A percentile compares a stretch with the other conserved stretches of the same genome.
Conservation (phyloP, 2,888 invertebrate species). For the Acronicta psi region DNA sequence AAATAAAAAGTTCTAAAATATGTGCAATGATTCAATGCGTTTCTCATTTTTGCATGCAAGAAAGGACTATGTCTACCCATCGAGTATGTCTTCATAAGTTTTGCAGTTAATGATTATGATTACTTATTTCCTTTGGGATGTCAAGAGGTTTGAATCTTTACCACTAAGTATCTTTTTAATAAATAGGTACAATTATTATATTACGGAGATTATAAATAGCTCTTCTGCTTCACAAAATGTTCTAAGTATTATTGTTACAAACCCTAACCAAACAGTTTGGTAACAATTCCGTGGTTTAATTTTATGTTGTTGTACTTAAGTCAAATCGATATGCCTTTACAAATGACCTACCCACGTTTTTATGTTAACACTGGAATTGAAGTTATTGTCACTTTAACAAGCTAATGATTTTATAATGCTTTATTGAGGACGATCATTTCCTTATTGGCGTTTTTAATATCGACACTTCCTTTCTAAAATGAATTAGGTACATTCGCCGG, state of each 20-base stretch:
- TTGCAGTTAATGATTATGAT: too few species aligned
- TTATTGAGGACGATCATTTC: constrained; percentile 23
- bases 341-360: constrained; percentile 63
- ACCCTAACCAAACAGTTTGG: constrained; percentile 40
- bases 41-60: not conserved
- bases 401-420: constrained; percentile 32
- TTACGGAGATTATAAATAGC: too few species aligned
- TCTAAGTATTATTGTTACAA: constrained; percentile 29
- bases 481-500: constrained; percentile 12
- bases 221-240: constrained; percentile 16
- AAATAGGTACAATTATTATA: too few species aligned
- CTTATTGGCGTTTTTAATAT: constrained; percentile 20
- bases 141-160: too few species aligned
- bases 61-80: too few species aligned
- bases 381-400: constrained; percentile 33
- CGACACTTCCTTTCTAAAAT: constrained; percentile 12
- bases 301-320: constrained; percentile 51
- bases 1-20: constrained; percentile 21
- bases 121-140: too few species aligned
- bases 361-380: constrained; percentile 54
- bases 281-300: constrained; percentile 45
- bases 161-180: too few species aligned
- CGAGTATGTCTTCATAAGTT: too few species aligned
- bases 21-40: not conserved
- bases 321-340: constrained; percentile 65